A percentile compares a stretch with the other conserved stretches of the same genome.
Conservation (phyloP, 2,888 invertebrate species). For the Sphaerophoria rueppellii region DNA sequence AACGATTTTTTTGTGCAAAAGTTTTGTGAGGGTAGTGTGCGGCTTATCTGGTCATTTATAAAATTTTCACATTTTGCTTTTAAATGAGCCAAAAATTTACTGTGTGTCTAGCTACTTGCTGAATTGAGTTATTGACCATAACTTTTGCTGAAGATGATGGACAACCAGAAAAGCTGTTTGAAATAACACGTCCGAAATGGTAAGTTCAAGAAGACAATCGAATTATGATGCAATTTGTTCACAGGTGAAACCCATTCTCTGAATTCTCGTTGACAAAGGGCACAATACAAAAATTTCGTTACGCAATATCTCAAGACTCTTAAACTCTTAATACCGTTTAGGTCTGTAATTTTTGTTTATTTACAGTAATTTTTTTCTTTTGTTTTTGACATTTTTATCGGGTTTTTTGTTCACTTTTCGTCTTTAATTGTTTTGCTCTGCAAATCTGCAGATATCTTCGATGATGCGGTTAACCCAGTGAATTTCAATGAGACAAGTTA, state of each 20-base stretch:
- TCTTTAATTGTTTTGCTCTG: conserved; percentile 54
- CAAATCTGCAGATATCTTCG: conserved; percentile 41
- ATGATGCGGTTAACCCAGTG: conserved; percentile 55
- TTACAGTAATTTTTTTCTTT: conserved; percentile 34
- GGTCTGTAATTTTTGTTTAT: conserved; percentile 17
- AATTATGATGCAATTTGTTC: conserved; percentile 25
- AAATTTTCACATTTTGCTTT: conserved; percentile 31
- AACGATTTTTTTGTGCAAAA: neutral
- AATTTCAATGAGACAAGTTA: conserved; percentile 65
- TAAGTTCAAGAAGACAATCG: conserved; percentile 24
- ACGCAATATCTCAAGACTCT: conserved; percentile 17
- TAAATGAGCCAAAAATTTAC: conserved; percentile 10
- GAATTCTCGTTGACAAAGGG: conserved; percentile 2
- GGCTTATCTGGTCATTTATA: conserved; percentile 21
- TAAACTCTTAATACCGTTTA: conserved; percentile 4
- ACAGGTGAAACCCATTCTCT: neutral
- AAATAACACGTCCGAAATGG: conserved; percentile 31
- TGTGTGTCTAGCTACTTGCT: neutral
- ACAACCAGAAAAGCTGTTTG: neutral
- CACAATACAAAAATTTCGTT: neutral
- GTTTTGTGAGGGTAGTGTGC: conserved; percentile 19
- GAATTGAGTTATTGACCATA: conserved; percentile 15
- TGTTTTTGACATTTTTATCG: neutral
- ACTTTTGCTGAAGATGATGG: conserved; percentile 17
- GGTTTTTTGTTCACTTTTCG: conserved; percentile 11